Evolutionary conservation across 2,797 vertebrate genomes (phyloP).

Genomic region (Heliangelus exortis): DNA sequence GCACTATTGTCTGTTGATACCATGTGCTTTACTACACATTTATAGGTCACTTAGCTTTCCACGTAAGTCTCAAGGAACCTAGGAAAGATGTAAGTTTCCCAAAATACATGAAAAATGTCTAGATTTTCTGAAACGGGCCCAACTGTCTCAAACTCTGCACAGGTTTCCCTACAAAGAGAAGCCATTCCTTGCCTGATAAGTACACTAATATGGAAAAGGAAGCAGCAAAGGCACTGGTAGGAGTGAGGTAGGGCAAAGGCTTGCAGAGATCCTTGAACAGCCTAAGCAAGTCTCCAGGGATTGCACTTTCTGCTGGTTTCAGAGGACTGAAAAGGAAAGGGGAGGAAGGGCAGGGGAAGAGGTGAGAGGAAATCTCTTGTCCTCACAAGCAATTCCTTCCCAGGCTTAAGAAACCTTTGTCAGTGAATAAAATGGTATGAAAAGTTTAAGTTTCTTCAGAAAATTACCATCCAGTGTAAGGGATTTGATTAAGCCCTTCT

Average conservation of each 20-base stretch:
- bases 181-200: neutral
- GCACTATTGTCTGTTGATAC: neutral
- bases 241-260: slow-evolving; percentile 6
- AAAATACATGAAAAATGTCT: neutral
- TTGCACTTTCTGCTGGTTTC: neutral
- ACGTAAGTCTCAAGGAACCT: neutral
- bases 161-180: neutral
- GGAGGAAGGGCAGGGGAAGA: slow-evolving; percentile 32
- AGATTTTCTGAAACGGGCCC: neutral
- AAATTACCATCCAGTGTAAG: neutral
- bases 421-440: neutral
- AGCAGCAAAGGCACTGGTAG: neutral
- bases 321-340: slow-evolving; percentile 31
- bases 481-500: neutral
- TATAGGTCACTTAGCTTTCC: neutral
- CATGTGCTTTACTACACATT: neutral
- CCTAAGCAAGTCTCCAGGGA: neutral
- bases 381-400: slow-evolving; percentile 30
- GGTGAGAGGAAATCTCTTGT: slow-evolving; percentile 33
- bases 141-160: neutral
- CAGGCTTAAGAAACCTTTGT: slow-evolving; percentile 21
- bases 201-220: neutral
- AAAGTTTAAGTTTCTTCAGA: neutral
- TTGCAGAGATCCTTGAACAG: slow-evolving; percentile 2
- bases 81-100: neutral